These are phyloP conservation scores for Sogatella furcifera DNA, from an alignment of 1,140 invertebrate genomes.

Conservation along the genomic window DNA sequence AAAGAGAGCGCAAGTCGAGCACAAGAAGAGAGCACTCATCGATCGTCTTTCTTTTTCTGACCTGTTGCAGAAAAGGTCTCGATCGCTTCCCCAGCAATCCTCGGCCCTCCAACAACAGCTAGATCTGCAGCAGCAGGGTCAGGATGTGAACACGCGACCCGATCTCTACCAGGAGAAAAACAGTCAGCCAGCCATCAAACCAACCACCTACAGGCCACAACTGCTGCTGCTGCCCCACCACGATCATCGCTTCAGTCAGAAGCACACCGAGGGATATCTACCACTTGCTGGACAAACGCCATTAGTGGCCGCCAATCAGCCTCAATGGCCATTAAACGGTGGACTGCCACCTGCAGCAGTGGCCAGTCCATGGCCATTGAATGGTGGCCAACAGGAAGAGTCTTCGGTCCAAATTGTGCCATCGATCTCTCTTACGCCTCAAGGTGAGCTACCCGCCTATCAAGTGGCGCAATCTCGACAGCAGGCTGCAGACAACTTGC, in stretches of 20 bases:
- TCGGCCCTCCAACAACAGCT: conserved; percentile 15
- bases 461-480: no score
- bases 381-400: neutral
- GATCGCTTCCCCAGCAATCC: conserved; percentile 20
- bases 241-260: conserved; percentile 12
- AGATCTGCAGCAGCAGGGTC: conserved; percentile 14
- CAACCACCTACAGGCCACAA: conserved; percentile 22
- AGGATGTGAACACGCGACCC: conserved; percentile 3
- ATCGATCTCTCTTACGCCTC: conserved; percentile 12
- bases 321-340: neutral
- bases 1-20: neutral
- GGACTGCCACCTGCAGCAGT: neutral
- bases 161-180: conserved; percentile 16
- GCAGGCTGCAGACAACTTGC: no score
- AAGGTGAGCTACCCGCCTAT: neutral
- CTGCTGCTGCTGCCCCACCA: conserved; percentile 1
- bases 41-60: conserved; percentile 19
- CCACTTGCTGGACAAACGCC: neutral
- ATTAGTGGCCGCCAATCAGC: neutral
- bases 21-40: neutral
- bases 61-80: conserved; percentile 26
- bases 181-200: conserved; percentile 15
- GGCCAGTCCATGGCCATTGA: neutral
- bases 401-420: conserved; percentile 15
- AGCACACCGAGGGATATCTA: conserved; percentile 9